Base-by-base conservation (phyloP, 1,140 invertebrate genomes). In the Danaus plexippus region DNA sequence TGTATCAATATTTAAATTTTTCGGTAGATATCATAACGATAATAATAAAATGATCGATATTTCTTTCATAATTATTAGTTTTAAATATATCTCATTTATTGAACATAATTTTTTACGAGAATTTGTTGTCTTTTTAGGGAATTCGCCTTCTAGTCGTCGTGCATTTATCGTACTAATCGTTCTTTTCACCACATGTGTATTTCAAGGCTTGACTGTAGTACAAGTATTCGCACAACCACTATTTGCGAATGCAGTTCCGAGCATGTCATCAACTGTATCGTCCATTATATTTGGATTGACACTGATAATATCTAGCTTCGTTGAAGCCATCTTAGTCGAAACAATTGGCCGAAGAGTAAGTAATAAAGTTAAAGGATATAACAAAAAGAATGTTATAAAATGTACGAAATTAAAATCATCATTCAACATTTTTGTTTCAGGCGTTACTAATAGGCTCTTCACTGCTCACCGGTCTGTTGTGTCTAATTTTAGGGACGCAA, bases 181-280 rank as follows among this genome's bases (percentile, higher is more conserved):
- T 0, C 49, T 77, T 5, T 63, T 66, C 45, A 59, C 70, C 4
- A 49, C 73, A 0, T 47, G 59, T 2, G 63, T 77, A 1, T 70
- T 77, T 57, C 75, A 77, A 64, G 77, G 77, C 1, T 52, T 76
- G n/a, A 42, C 69, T 11, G 67, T 73, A 13, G 61, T 80, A 2
- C 71, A 78, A 43, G 67, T 75, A n/a, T 80, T 73, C 43, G 68
- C 73, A 0, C 65, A 66, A 8, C 77, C 74, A 0, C 51, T 80
- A 9, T 80, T 80, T 47, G 46, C 41, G 0, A 46, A 66, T 40
- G 71, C 72, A 0, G 49, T 75, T 9, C 77, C 77, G 0, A 61
- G 42, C 9, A 67, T 76, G 48, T 67, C 73, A 0, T 11, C 75
- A 0, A 68, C 63, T 0, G 4, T 69, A 6, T 71, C 66, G 18